Base-by-base conservation (phyloP, 2,888 invertebrate genomes). In the Neoaliturus tenellus region DNA sequence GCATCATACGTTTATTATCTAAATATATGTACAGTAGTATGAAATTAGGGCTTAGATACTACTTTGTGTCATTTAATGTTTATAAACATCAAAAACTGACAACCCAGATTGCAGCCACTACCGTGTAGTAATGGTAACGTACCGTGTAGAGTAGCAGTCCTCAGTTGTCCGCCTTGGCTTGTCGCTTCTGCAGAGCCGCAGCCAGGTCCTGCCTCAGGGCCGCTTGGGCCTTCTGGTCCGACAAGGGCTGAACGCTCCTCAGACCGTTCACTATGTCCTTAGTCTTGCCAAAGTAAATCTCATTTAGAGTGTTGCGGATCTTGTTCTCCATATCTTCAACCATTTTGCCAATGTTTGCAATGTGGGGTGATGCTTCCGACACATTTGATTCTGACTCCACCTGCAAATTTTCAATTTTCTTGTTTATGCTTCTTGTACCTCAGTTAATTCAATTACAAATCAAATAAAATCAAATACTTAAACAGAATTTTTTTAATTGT, bases 281-380 rank as follows among this genome's bases (percentile, higher is more conserved):
- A 81, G 99, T 99, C 92, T 99, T 99, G 90, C 99, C 98, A 92
- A 99, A 99, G 91, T 99, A 99, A 88, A 99, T 99, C 91, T 99
- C 98, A 90, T 99, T 99, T 88, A 99, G 93, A 5, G 98, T 99
- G 91, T 97, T 98, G 88, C 99, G 94, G 90, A 99, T 99, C 93
- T 99, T 99, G 91, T 99, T 99, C 90, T 99, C 99, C 98, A 99
- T 99, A 89, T 99, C 99, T 92, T 99, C 99, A 0, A 99, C 98
- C 97, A 99, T 96, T 89, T 96, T 95, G 28, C 99, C 99, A 89
- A 99, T 99, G 91, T 99, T 99, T 81, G 97, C 98, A 89, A 99
- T 98, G 91, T 99, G 99, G 0, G 99, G 98, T 67, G 96, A 97
- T 33, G 97, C 95, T 88, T 99, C 99, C 89, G 96, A 97, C 25